phyloP scores from a whole-genome alignment of 2,113 vertebrate species.

The Syngnathus floridae region DNA sequence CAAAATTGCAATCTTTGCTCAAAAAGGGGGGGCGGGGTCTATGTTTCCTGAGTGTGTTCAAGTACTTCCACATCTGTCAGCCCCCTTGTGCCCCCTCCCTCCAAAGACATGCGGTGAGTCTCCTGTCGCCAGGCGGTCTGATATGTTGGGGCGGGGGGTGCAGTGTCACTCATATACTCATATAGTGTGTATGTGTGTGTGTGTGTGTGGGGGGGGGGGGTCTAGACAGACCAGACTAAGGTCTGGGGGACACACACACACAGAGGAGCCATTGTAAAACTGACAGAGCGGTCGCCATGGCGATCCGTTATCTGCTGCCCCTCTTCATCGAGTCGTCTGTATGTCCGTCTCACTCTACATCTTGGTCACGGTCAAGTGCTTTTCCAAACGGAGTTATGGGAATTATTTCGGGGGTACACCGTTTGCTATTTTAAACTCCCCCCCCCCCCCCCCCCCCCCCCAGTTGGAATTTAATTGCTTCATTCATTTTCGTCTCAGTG shows the following conservation, averaged over 20 bases:
- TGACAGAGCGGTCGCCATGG: conserved; percentile 55
- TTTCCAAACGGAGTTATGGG: neutral
- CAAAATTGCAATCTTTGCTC: no score
- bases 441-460: no score
- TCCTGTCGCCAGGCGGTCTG: conserved; percentile 30
- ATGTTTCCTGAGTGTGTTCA: neutral
- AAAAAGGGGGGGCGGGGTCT: neutral
- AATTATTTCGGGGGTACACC: neutral
- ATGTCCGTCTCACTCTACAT: conserved; percentile 34
- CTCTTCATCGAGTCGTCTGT: conserved; percentile 35
- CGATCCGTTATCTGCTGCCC: conserved; percentile 45
- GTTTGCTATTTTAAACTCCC: neutral
- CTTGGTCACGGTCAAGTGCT: neutral
- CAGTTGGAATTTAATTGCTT: conserved; percentile 1
- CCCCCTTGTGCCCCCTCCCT: neutral
- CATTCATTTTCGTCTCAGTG: no score
- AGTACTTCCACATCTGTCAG: conserved; percentile 20
- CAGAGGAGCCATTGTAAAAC: conserved; percentile 60
- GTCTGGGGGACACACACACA: conserved; percentile 35
- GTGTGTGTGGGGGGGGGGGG: conserved; percentile 1
- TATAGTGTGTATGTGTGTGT: no score
- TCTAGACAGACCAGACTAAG: conserved; percentile 53
- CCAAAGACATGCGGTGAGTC: conserved; percentile 6
- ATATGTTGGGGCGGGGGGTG: conserved; percentile 32
- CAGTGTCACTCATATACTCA: conserved; percentile 54